phyloP scores from a whole-genome alignment of 2,797 vertebrate species.

The Sebastiscus tertius region DNA sequence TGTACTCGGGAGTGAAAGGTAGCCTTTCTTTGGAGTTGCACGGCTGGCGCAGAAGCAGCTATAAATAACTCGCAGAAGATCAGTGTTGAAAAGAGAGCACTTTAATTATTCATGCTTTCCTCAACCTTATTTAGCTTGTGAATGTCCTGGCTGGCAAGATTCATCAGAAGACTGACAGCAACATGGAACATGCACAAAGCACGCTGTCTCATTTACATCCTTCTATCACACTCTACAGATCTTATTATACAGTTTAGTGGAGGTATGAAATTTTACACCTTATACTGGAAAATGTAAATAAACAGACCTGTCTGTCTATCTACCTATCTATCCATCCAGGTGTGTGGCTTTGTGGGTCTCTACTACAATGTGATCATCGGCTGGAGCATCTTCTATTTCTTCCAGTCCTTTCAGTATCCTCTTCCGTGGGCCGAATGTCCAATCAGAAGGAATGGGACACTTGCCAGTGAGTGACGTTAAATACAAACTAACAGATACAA shows the following conservation, averaged over 20 bases:
- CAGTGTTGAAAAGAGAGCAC: slow-evolving; percentile 69
- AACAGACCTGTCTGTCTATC: background rate
- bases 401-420: slow-evolving; percentile 82
- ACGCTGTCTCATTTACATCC: slow-evolving; percentile 20
- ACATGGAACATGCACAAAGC: slow-evolving; percentile 26
- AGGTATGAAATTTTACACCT: background rate
- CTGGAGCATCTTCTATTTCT: slow-evolving; percentile 98
- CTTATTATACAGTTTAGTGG: background rate
- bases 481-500: background rate
- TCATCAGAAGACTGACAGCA: slow-evolving; percentile 55
- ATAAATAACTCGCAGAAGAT: slow-evolving; percentile 77
- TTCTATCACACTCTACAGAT: background rate
- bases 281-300: background rate
- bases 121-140: slow-evolving; percentile 63
- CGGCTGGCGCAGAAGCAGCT: slow-evolving; percentile 54
- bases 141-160: slow-evolving; percentile 59
- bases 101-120: slow-evolving; percentile 80
- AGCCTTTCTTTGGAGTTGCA: slow-evolving; percentile 47
- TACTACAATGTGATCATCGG: slow-evolving; percentile 97
- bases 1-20: slow-evolving; percentile 35
- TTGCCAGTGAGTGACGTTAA: slow-evolving; percentile 59
- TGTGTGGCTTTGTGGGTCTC: slow-evolving; percentile 93
- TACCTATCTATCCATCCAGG: slow-evolving; percentile 40
- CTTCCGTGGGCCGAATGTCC: slow-evolving; percentile 89
- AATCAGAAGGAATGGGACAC: slow-evolving; percentile 81